Base-by-base conservation (phyloP, 2,113 vertebrate species). In the Cochlearius cochlearius region DNA sequence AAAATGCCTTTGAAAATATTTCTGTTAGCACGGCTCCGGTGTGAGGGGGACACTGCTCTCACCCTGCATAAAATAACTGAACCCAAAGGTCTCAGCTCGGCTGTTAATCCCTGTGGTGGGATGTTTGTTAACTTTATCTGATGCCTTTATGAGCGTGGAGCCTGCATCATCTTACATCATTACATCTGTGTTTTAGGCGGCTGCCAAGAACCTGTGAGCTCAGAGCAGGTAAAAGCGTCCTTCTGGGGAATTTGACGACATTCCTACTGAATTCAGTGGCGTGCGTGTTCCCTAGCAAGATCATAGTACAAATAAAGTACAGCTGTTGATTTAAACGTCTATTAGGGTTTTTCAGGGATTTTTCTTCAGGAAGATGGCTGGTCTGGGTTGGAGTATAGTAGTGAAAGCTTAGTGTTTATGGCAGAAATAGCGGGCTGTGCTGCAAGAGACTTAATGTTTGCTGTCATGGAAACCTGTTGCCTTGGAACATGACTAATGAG, bases 401-500 rank as follows among this genome's bases (percentile, higher is more conserved):
- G 53, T 23, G 56, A 67, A 94, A 95, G 86, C 83, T 62, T 81
- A 63, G 67, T 7, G 15, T 92, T 84, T 52, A 7, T 32, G 78
- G 80, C 93, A 77, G 93, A 90, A 88, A 77, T 59, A 94, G 93
- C 23, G 14, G 91, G 45, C 83, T 84, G 78, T 72, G 79, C 86
- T 92, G 94, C 74, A 86, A 80, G 78, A 90, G 67, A 68, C 85
- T 95, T 96, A 85, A 85, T 91, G 81, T 94, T 96, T 95, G 97
- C 96, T 98, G 96, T 97, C 96, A 97, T 97, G 96, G 97, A 97
- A 97, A 97, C 96, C 91, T 94, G 94, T 91, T 96, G 94, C 94
- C 96, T 97, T 92, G 89, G 85, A 97, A 93, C 85, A 93, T 93
- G 90, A 96, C 86, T 97, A 97, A 97, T 92, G 91, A 92, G 74